Percentiles rank a stretch among this genome's conserved stretches.
phyloP scores from a whole-genome alignment of 1,140 invertebrate species.

The Lordiphosa stackelbergi region DNA sequence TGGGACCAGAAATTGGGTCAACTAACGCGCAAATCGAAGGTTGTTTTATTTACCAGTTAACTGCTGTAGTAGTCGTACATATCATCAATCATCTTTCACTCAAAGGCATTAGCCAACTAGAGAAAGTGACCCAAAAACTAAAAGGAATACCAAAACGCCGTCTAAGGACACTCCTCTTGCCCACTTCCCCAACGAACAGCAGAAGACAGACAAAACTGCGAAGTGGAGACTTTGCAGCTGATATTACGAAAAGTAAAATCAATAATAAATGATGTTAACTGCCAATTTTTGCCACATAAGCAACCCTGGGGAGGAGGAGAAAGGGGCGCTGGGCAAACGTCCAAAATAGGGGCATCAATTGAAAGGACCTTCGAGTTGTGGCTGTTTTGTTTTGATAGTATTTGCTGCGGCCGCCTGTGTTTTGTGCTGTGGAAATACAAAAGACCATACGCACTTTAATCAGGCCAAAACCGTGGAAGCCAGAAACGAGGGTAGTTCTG shows the following conservation, averaged over 20 bases:
- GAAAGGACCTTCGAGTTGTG: slow-evolving; percentile 35
- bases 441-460: slow-evolving; percentile 38
- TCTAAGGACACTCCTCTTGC: slow-evolving; percentile 1
- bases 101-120: too few species aligned
- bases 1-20: slow-evolving; percentile 35
- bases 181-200: too few species aligned
- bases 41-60: slow-evolving; percentile 22
- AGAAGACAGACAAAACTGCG: slow-evolving; percentile 11
- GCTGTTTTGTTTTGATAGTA: slow-evolving; percentile 19
- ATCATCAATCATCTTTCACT: slow-evolving; percentile 65
- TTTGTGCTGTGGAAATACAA: slow-evolving; percentile 34
- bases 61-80: slow-evolving; percentile 10
- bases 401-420: slow-evolving; percentile 23
- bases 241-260: slow-evolving; percentile 54
- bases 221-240: slow-evolving; percentile 24
- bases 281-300: slow-evolving; percentile 66
- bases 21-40: slow-evolving; percentile 43
- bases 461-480: slow-evolving; percentile 27
- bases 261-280: slow-evolving; percentile 75
- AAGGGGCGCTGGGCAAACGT: neutral
- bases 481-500: slow-evolving; percentile 15
- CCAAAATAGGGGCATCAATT: slow-evolving; percentile 42
- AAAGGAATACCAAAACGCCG: slow-evolving; percentile 12
- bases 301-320: slow-evolving; percentile 18
- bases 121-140: too few species aligned